Percentiles rank a stretch among this genome's conserved stretches.
Conservation (phyloP, 1,140 invertebrate species). For the Alviniconcha marisindica region DNA sequence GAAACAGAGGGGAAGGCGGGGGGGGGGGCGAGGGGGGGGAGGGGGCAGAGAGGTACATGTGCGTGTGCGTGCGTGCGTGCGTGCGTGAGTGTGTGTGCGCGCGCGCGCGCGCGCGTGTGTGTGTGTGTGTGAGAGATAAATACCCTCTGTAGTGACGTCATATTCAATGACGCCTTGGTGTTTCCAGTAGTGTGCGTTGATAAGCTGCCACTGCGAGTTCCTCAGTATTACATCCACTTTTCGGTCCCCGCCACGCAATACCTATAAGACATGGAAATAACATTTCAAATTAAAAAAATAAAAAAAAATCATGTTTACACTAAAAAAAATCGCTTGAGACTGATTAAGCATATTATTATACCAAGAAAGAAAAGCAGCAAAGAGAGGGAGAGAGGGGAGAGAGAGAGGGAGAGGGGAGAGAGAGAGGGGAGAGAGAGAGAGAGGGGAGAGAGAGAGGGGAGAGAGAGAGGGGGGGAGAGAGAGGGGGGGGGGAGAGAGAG, state of each 20-base stretch:
- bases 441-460: background rate
- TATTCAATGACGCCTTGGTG: slow-evolving; percentile 41
- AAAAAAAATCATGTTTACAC: background rate
- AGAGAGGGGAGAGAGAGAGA: no score
- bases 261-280: slow-evolving; percentile 56
- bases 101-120: background rate
- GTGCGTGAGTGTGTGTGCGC: background rate
- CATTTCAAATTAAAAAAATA: background rate
- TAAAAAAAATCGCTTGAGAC: no score
- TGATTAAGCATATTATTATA: no score
- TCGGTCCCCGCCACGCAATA: slow-evolving; percentile 60
- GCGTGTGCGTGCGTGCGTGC: background rate
- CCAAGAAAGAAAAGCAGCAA: no score
- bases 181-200: slow-evolving; percentile 46
- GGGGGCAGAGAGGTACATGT: background rate
- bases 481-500: background rate
- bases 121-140: no score
- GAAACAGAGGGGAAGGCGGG: background rate
- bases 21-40: background rate
- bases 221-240: slow-evolving; percentile 56
- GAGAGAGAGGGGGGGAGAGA: background rate
- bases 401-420: no score
- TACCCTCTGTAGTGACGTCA: slow-evolving; percentile 45
- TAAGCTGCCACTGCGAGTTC: slow-evolving; percentile 41
- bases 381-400: no score